phyloP scores from a whole-genome alignment of 2,797 vertebrate species.

The Cuculus canorus region DNA sequence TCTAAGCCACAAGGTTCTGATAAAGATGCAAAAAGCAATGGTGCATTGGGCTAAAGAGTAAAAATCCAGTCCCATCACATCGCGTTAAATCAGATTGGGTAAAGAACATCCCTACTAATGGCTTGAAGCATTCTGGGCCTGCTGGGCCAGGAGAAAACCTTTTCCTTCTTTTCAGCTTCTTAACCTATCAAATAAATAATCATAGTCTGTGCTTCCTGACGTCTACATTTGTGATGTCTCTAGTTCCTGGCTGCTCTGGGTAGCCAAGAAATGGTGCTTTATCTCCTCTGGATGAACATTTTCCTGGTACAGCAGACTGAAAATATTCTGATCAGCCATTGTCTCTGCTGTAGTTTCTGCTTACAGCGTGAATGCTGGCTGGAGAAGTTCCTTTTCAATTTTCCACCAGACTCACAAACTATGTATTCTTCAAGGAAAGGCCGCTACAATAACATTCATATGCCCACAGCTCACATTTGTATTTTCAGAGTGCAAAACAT shows the following conservation, averaged over 20 bases:
- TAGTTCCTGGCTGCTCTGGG: not conserved
- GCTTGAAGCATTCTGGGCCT: not conserved
- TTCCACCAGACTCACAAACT: not conserved
- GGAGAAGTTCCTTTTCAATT: rapidly evolving
- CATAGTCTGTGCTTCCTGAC: not conserved
- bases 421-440: not conserved
- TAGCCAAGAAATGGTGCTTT: not conserved
- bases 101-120: not conserved
- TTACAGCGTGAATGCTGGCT: not conserved
- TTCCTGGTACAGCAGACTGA: not conserved
- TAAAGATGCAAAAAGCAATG: not conserved
- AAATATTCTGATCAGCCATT: not conserved
- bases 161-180: not conserved
- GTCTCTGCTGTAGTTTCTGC: not conserved
- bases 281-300: not conserved
- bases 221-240: not conserved
- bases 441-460: not conserved
- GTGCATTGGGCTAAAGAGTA: not conserved
- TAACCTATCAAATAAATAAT: not conserved
- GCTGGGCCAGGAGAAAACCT: not conserved
- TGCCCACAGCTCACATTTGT: not conserved
- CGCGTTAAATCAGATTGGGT: not conserved
- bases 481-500: not conserved
- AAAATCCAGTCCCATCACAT: not conserved
- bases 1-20: not conserved